Conservation (phyloP, 1,140 invertebrate species). For the Atta cephalotes region DNA sequence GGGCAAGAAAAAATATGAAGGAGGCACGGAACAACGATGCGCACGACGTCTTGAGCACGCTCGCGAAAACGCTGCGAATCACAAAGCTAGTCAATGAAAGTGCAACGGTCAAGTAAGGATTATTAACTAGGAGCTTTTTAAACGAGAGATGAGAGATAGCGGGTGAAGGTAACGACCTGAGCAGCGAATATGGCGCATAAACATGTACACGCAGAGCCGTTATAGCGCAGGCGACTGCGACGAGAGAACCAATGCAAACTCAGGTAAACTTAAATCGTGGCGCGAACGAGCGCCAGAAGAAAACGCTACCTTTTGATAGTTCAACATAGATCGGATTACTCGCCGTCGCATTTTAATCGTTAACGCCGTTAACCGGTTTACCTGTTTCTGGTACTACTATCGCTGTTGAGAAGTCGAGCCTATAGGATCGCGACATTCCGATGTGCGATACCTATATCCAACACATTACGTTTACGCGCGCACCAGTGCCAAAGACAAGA, state of each 20-base stretch:
- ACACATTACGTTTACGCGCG: conserved; percentile 76
- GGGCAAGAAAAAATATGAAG: conserved; percentile 3
- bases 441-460: conserved; percentile 67
- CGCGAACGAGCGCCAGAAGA: conserved; percentile 2
- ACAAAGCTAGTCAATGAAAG: conserved; percentile 87
- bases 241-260: conserved; percentile 49
- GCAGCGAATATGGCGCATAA: conserved; percentile 21
- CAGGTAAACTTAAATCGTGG: conserved; percentile 48
- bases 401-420: conserved; percentile 77
- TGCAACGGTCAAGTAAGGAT: conserved; percentile 85
- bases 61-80: conserved; percentile 75
- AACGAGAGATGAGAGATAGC: conserved; percentile 20
- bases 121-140: conserved; percentile 76
- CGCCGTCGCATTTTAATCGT: conserved; percentile 55
- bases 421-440: conserved; percentile 77
- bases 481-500: conserved; percentile 80
- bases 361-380: conserved; percentile 64
- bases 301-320: conserved; percentile 61
- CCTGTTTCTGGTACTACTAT: conserved; percentile 68
- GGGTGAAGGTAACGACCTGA: conserved; percentile 34
- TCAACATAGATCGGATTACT: conserved; percentile 63
- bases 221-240: conserved; percentile 40
- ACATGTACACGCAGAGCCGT: conserved; percentile 13
- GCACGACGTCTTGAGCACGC: conserved; percentile 55
- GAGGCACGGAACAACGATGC: conserved; percentile 31